Evolutionary conservation across 2,113 vertebrate genomes (phyloP).

Genomic region (Eira barbara): DNA sequence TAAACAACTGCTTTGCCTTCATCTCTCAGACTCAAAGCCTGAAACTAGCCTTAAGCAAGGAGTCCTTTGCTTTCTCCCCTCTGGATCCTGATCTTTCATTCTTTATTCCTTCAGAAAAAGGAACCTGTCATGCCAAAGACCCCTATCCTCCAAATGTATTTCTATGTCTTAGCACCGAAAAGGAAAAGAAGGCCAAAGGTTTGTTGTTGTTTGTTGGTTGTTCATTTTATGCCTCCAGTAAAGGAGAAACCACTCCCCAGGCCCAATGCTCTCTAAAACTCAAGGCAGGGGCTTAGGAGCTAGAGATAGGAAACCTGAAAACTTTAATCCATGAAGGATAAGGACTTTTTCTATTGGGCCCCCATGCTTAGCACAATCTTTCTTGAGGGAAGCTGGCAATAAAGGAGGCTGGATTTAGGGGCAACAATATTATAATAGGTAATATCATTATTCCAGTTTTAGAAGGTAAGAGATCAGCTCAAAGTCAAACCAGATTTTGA

Average conservation of each 20-base stretch:
- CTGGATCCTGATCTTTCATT: neutral
- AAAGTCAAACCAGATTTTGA: slow-evolving; percentile 30
- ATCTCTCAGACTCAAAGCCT: neutral
- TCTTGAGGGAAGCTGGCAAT: neutral
- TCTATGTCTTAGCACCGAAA: neutral
- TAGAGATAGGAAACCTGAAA: neutral
- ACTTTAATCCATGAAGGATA: neutral
- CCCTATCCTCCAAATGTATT: neutral
- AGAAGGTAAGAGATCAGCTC: neutral
- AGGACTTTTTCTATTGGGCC: neutral
- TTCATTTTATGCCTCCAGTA: neutral
- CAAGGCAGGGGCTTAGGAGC: neutral
- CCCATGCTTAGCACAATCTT: neutral
- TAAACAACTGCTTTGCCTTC: neutral
- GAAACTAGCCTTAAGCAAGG: neutral
- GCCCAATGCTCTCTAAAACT: neutral
- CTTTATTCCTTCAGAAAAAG: neutral
- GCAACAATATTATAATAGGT: neutral
- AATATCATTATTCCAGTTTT: neutral
- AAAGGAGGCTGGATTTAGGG: neutral
- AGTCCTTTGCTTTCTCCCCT: neutral
- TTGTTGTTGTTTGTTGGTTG: neutral
- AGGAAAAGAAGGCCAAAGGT: neutral
- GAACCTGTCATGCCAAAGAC: neutral
- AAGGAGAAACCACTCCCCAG: neutral